Percentiles rank a stretch among this genome's conserved stretches.
phyloP scores from a whole-genome alignment of 2,113 vertebrate genomes.

The Suncus etruscus region DNA sequence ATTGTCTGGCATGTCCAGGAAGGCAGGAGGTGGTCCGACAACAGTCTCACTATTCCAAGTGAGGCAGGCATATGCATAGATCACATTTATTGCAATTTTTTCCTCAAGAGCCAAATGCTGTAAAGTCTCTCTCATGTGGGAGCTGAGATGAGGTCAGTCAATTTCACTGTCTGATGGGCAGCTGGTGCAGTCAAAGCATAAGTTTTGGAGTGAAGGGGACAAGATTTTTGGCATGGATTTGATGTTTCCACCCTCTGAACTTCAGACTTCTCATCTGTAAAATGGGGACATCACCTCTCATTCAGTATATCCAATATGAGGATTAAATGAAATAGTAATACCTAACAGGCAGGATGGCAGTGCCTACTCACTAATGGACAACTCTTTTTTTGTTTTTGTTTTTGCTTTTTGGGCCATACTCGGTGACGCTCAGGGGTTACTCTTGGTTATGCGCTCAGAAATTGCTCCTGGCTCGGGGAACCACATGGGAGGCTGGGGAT shows the following conservation, averaged over 20 bases:
- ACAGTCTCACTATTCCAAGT: too few species aligned
- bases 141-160: background rate
- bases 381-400: too few species aligned
- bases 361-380: background rate
- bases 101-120: background rate
- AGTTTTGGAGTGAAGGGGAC: background rate
- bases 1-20: too few species aligned
- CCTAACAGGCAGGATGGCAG: background rate
- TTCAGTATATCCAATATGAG: background rate
- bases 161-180: background rate
- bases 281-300: background rate
- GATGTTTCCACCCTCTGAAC: background rate
- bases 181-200: accelerated
- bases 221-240: background rate
- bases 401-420: too few species aligned
- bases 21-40: too few species aligned
- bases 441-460: too few species aligned
- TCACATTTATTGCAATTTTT: background rate
- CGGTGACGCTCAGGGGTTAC: too few species aligned
- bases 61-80: background rate
- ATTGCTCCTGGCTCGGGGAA: too few species aligned
- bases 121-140: background rate
- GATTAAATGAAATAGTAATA: background rate
- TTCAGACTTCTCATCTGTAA: background rate
- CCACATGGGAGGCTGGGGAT: too few species aligned